Conservation (phyloP, 2,888 invertebrate genomes). For the Scaptomyza flava region DNA sequence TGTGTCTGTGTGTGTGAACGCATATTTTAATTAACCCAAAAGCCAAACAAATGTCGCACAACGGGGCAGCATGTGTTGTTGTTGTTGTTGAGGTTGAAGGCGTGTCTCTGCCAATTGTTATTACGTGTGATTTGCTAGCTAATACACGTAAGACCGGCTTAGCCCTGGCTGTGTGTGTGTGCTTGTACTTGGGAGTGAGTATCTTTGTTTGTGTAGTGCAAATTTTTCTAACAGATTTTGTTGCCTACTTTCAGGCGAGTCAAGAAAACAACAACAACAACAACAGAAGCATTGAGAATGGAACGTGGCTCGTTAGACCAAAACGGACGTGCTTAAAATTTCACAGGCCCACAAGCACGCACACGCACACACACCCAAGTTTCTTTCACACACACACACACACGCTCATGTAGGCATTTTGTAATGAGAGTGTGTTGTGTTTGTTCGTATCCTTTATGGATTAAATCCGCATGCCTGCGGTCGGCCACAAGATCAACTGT, state of each 20-base stretch:
- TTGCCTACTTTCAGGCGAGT: conserved; percentile 70
- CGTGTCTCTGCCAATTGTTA: conserved; percentile 73
- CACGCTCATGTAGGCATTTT: conserved; percentile 21
- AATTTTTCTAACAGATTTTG: conserved; percentile 58
- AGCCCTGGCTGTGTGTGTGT: background rate
- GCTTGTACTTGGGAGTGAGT: background rate
- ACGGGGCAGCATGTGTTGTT: conserved; percentile 13
- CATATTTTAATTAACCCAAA: conserved; percentile 76
- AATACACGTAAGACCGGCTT: conserved; percentile 42
- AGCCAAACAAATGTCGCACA: conserved; percentile 69
- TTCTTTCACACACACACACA: conserved; percentile 6
- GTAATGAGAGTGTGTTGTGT: conserved; percentile 50
- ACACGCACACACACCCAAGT: conserved; percentile 35
- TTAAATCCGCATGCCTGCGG: conserved; percentile 81
- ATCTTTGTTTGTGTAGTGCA: conserved; percentile 28
- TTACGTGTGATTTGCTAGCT: conserved; percentile 79
- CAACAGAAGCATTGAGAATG: conserved; percentile 30
- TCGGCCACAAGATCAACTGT: conserved; percentile 80
- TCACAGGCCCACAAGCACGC: conserved; percentile 58
- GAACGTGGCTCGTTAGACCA: conserved; percentile 73
- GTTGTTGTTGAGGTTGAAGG: conserved; percentile 7
- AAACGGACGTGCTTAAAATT: conserved; percentile 80
- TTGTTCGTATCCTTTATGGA: conserved; percentile 80
- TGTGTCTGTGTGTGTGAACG: conserved; percentile 15
- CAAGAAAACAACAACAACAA: conserved; percentile 6